Percentiles rank a stretch among this genome's conserved stretches.
Conservation (phyloP, 2,797 vertebrate species). For the Balearica regulorum region DNA sequence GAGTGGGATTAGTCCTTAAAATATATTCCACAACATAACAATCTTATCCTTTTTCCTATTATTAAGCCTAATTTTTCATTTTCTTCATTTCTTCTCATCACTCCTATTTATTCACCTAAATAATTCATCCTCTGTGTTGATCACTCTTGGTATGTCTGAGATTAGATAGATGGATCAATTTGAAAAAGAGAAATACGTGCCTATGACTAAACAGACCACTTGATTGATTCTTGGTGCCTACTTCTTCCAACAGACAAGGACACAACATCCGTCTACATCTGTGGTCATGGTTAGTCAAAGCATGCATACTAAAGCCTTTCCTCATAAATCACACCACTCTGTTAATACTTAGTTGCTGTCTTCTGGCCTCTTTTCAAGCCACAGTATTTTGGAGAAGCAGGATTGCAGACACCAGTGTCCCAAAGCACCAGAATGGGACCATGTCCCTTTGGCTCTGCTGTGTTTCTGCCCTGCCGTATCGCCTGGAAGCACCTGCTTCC, state of each 20-base stretch:
- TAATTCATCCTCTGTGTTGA: slow-evolving; percentile 46
- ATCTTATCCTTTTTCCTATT: background rate
- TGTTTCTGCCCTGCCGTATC: background rate
- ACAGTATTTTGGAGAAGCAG: background rate
- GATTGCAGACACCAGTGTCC: background rate
- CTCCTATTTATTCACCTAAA: slow-evolving; percentile 28
- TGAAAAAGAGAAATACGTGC: slow-evolving; percentile 35
- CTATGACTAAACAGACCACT: slow-evolving; percentile 28
- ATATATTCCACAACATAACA: background rate
- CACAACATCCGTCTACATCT: slow-evolving; percentile 21
- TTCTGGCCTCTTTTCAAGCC: background rate
- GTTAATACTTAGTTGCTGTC: background rate
- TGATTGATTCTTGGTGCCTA: slow-evolving; percentile 22
- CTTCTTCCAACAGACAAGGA: slow-evolving; percentile 45
- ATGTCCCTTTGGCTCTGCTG: background rate
- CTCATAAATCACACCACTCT: slow-evolving; percentile 3
- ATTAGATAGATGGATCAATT: slow-evolving; percentile 37
- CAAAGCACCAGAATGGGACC: background rate
- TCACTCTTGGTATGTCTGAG: slow-evolving; percentile 3
- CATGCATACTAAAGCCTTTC: slow-evolving; percentile 22
- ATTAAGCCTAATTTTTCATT: slow-evolving; percentile 25
- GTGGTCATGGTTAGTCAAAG: background rate
- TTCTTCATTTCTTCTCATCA: background rate
- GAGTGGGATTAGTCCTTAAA: background rate
- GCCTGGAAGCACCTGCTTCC: background rate